Conservation (phyloP, 2,113 vertebrate genomes). For the Lamprotornis superbus region DNA sequence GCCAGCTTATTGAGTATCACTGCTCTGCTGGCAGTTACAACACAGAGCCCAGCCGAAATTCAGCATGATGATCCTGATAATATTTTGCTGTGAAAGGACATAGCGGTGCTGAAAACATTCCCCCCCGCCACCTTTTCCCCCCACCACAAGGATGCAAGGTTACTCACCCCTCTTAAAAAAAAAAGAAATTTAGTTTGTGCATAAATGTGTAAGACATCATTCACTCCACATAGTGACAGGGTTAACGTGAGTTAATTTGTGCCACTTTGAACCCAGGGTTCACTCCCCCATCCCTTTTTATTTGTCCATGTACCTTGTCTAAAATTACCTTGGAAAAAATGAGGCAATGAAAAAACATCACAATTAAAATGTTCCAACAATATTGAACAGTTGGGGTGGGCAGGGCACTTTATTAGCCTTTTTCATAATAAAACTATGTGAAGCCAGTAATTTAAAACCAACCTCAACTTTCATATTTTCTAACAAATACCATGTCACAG, state of each 20-base stretch:
- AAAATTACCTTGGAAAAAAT: neutral
- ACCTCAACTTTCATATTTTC: slow-evolving; percentile 4
- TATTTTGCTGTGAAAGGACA: neutral
- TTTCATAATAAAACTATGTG: neutral
- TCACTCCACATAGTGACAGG: neutral
- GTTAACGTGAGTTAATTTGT: neutral
- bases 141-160: neutral
- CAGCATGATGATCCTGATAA: neutral
- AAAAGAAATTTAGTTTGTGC: neutral
- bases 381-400: neutral
- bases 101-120: neutral
- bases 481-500: neutral
- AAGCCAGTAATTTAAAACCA: slow-evolving; percentile 9
- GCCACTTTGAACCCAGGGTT: neutral
- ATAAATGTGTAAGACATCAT: accelerated
- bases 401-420: neutral
- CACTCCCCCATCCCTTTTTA: neutral
- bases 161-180: neutral
- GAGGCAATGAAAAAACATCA: neutral
- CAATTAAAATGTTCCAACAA: neutral
- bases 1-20: neutral
- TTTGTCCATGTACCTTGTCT: neutral
- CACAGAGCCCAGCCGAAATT: neutral
- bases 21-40: neutral
- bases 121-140: accelerated